Evolutionary conservation across 1,140 invertebrate species (phyloP).

Genomic region (Arion vulgaris): DNA sequence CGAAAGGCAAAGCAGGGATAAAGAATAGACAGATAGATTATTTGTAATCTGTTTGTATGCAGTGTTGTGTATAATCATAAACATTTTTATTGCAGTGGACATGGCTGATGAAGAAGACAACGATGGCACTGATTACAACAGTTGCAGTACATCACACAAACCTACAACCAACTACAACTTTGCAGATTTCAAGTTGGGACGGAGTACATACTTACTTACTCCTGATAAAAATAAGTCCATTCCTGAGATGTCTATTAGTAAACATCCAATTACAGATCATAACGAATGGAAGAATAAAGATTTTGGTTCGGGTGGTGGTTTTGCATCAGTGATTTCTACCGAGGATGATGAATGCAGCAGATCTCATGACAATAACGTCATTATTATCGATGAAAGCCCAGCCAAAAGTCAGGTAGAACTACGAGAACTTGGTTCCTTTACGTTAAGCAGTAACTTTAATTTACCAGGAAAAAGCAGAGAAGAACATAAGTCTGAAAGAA

Average conservation of each 20-base stretch:
- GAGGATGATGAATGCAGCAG: neutral
- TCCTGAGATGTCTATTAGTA: neutral
- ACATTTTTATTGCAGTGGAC: slow-evolving; percentile 3
- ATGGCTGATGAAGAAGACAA: neutral
- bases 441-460: neutral
- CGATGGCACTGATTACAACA: neutral
- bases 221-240: neutral
- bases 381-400: slow-evolving; percentile 18
- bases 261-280: neutral
- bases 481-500: too few species aligned
- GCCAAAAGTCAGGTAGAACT: neutral
- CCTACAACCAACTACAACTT: neutral
- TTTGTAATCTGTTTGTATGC: neutral
- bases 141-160: neutral
- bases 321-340: neutral
- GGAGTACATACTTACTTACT: neutral
- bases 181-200: neutral
- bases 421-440: neutral
- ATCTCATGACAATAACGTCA: neutral
- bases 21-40: too few species aligned
- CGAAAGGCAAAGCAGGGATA: too few species aligned
- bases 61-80: neutral
- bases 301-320: too few species aligned
- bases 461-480: neutral
- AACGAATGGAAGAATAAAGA: too few species aligned